These are phyloP conservation scores for Clamator glandarius DNA, from an alignment of 2,797 vertebrate genomes.

Conservation along the genomic window DNA sequence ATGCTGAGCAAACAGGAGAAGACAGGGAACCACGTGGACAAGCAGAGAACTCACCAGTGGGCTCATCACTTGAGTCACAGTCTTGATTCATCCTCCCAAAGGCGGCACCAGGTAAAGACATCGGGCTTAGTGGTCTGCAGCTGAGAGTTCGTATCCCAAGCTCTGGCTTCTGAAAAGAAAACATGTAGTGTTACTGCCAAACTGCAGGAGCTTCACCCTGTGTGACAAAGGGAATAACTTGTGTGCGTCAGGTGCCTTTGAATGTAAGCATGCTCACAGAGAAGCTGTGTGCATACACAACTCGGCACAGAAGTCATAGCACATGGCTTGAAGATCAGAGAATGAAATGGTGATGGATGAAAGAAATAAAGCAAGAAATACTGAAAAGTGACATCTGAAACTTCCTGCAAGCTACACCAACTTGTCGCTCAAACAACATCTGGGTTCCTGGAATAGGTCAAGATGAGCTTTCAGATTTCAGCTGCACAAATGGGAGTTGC, in stretches of 20 bases:
- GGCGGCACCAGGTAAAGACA: neutral
- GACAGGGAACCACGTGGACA: neutral
- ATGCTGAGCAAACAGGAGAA: neutral
- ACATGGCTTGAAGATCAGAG: neutral
- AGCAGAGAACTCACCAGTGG: conserved; percentile 40
- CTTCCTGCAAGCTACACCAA: neutral
- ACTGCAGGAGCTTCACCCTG: neutral
- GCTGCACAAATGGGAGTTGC: neutral
- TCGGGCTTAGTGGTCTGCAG: neutral
- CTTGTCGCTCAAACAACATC: neutral
- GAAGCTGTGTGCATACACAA: neutral
- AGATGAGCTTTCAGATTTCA: neutral
- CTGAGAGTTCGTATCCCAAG: neutral
- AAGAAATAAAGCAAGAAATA: neutral
- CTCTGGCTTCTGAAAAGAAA: conserved; percentile 13
- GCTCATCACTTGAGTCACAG: neutral
- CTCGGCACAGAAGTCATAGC: neutral
- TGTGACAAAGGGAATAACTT: neutral
- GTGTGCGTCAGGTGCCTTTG: neutral
- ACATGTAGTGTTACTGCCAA: neutral
- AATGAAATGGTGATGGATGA: neutral
- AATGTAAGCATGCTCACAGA: neutral
- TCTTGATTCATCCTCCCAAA: conserved; percentile 47
- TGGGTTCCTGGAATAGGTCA: neutral
- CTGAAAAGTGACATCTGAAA: neutral